Conservation (phyloP, 2,888 invertebrate genomes). For the Odontocerum albicorne region DNA sequence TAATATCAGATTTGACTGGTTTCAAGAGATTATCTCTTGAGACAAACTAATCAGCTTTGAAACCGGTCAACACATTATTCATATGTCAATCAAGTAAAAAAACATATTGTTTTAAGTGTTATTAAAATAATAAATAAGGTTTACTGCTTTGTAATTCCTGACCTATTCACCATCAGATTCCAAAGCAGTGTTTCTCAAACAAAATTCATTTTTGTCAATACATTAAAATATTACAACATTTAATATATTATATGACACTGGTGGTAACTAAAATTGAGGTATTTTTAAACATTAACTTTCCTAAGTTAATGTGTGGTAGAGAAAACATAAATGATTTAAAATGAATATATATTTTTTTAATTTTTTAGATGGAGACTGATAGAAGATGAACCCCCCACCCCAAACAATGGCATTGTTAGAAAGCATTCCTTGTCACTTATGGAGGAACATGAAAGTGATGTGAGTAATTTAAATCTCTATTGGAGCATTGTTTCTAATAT, state of each 20-base stretch:
- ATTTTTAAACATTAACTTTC: background rate
- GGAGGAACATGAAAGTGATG: conserved; percentile 54
- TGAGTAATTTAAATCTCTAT: conserved; percentile 42
- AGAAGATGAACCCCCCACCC: conserved; percentile 54
- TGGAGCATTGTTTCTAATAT: too few relatives aligned
- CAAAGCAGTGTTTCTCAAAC: too few relatives aligned
- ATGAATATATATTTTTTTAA: conserved; percentile 20
- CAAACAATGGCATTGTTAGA: conserved; percentile 52
- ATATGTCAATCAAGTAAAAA: background rate
- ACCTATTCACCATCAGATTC: too few relatives aligned
- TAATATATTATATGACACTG: too few relatives aligned
- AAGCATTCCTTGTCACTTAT: conserved; percentile 56
- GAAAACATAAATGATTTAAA: background rate
- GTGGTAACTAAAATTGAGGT: background rate
- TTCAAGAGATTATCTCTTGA: background rate
- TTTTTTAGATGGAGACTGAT: conserved; percentile 71
- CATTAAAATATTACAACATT: too few relatives aligned
- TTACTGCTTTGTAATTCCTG: too few relatives aligned
- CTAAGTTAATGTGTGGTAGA: background rate
- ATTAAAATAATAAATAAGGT: too few relatives aligned
- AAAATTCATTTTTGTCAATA: too few relatives aligned
- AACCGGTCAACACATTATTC: too few relatives aligned
- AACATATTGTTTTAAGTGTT: too few relatives aligned
- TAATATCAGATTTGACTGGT: too few relatives aligned
- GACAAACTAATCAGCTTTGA: too few relatives aligned